Conservation (phyloP, 2,113 vertebrate genomes). For the Phyllostomus hastatus region DNA sequence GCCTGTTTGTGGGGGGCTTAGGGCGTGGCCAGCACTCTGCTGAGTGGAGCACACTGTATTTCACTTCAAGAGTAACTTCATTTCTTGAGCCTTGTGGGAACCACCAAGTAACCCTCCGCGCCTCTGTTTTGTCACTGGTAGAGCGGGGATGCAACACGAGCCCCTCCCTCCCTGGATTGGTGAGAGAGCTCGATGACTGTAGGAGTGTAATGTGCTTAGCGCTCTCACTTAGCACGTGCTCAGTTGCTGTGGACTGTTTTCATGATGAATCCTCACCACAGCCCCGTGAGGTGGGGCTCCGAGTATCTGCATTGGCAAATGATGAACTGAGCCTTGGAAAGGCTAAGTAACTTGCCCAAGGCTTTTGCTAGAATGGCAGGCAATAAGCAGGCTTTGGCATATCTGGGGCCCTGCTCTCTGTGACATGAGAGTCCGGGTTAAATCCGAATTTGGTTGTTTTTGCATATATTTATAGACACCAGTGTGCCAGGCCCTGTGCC, state of each 20-base stretch:
- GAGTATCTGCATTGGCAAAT: background rate
- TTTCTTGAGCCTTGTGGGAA: background rate
- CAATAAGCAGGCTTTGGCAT: background rate
- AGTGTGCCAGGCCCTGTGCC: background rate
- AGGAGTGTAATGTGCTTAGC: background rate
- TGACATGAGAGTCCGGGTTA: background rate
- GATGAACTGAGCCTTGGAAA: background rate
- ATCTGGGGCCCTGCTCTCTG: background rate
- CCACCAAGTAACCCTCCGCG: too few relatives aligned
- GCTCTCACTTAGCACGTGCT: background rate
- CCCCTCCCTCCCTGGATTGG: too few relatives aligned
- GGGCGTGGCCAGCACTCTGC: fast-evolving
- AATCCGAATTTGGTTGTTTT: background rate
- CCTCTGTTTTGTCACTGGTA: background rate
- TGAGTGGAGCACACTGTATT: background rate
- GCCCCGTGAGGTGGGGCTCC: fast-evolving
- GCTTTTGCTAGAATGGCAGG: background rate
- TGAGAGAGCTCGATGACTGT: background rate
- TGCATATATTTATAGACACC: background rate
- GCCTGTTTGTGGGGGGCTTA: too few relatives aligned
- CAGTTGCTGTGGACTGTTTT: background rate
- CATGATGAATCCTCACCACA: background rate
- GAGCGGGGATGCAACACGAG: background rate
- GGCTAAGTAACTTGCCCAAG: background rate
- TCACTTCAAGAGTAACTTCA: background rate